These are phyloP conservation scores for Pungitius pungitius DNA, from an alignment of 2,113 vertebrate species.

Conservation along the genomic window DNA sequence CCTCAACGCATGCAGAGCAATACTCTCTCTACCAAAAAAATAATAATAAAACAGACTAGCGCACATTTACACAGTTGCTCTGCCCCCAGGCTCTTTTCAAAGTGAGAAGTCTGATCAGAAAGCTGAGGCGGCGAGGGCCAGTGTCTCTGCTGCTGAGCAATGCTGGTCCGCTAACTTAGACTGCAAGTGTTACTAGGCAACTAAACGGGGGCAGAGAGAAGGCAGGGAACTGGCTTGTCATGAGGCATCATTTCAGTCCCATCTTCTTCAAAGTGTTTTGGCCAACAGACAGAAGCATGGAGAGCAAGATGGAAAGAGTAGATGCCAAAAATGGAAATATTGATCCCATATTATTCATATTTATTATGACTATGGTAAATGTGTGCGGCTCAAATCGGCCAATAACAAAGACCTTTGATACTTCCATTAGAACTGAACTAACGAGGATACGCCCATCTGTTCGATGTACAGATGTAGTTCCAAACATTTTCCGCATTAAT, in stretches of 20 bases:
- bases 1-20: constrained; percentile 49
- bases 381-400: constrained; percentile 3
- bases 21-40: too few relatives aligned
- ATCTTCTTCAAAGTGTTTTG: constrained; percentile 63
- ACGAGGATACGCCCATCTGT: neutral
- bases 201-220: constrained; percentile 75
- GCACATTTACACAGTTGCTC: constrained; percentile 27
- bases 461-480: neutral
- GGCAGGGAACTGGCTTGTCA: constrained; percentile 76
- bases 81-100: constrained; percentile 63
- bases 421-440: neutral
- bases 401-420: neutral
- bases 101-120: constrained; percentile 67
- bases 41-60: neutral
- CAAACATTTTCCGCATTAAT: constrained; percentile 14
- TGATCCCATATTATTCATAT: constrained; percentile 14
- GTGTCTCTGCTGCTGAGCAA: constrained; percentile 64
- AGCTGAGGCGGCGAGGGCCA: constrained; percentile 59
- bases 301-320: constrained; percentile 32
- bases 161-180: constrained; percentile 71
- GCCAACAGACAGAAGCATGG: constrained; percentile 21
- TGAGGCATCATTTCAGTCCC: constrained; percentile 71
- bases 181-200: constrained; percentile 85
- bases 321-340: constrained; percentile 26
- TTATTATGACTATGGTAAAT: constrained; percentile 10